Evolutionary conservation across 2,888 invertebrate genomes (phyloP).

Genomic region (Anodontia alba): DNA sequence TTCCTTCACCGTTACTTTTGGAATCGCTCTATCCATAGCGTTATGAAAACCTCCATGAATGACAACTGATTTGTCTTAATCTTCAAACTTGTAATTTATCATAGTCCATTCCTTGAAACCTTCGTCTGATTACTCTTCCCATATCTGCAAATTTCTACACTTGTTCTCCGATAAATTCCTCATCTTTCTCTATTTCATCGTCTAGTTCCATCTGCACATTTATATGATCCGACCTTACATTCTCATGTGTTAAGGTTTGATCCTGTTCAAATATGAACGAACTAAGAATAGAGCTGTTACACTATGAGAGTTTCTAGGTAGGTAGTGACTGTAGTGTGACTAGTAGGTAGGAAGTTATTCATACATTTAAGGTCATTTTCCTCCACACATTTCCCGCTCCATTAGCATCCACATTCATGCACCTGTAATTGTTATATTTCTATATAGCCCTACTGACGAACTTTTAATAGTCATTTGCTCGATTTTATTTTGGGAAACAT

Average conservation of each 20-base stretch:
- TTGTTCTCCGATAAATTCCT: background rate
- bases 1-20: background rate
- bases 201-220: background rate
- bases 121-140: background rate
- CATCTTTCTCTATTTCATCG: background rate
- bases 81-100: background rate
- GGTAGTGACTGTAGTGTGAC: too few species aligned
- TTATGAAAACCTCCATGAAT: background rate
- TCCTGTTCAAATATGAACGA: background rate
- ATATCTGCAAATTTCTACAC: background rate
- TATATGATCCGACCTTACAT: constrained; percentile 25
- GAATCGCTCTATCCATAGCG: background rate
- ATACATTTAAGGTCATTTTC: constrained; percentile 6
- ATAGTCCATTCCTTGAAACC: background rate
- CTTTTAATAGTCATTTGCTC: constrained; percentile 2
- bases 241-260: constrained; percentile 23
- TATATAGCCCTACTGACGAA: background rate
- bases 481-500: constrained; percentile 6
- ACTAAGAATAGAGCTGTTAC: constrained; percentile 27
- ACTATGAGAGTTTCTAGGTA: constrained; percentile 19
- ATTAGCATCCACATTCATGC: constrained; percentile 22
- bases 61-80: background rate
- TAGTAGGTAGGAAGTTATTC: constrained; percentile 8
- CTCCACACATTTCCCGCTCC: constrained; percentile 1
- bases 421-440: constrained; percentile 1